Evolutionary conservation across 2,113 vertebrate species (phyloP).

Genomic region (Psephotus haematonotus): DNA sequence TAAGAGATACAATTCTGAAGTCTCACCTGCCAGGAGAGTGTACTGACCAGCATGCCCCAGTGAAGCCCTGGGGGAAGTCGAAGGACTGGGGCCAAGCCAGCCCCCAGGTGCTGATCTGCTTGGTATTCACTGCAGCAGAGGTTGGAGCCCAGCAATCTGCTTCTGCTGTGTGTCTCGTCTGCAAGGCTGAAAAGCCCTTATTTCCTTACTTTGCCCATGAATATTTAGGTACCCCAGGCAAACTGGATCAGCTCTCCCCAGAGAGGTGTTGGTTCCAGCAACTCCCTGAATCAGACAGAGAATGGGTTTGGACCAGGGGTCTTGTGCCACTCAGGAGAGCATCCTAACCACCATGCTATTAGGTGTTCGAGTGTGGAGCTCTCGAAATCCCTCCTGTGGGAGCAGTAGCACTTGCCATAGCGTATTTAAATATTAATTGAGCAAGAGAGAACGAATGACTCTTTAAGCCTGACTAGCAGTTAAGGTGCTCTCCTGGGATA

Average conservation of each 20-base stretch:
- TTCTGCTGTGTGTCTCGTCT: fast-evolving
- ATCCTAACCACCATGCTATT: not conserved
- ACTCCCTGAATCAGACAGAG: not conserved
- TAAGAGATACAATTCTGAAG: fast-evolving
- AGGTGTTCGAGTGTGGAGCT: constrained; percentile 4
- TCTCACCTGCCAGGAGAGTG: not conserved
- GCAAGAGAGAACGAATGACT: constrained; percentile 63
- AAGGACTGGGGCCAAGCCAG: not conserved
- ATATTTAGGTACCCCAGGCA: constrained; percentile 40
- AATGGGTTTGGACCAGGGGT: not conserved
- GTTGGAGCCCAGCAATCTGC: not conserved
- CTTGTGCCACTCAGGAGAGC: constrained; percentile 10
- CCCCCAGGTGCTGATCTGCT: not conserved
- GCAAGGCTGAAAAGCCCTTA: not conserved
- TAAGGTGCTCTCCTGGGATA: constrained; percentile 43
- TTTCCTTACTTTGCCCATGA: not conserved
- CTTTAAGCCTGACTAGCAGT: constrained; percentile 62
- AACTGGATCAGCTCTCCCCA: not conserved
- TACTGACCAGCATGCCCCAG: not conserved
- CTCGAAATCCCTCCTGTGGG: constrained; percentile 32
- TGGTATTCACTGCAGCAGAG: not conserved
- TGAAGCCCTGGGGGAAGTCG: not conserved
- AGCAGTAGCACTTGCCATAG: constrained; percentile 48
- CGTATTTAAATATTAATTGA: constrained; percentile 70
- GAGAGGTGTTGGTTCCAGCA: not conserved